Percentiles rank a stretch among this genome's conserved stretches.
Conservation (phyloP, 2,113 vertebrate genomes). For the Ochotona princeps region DNA sequence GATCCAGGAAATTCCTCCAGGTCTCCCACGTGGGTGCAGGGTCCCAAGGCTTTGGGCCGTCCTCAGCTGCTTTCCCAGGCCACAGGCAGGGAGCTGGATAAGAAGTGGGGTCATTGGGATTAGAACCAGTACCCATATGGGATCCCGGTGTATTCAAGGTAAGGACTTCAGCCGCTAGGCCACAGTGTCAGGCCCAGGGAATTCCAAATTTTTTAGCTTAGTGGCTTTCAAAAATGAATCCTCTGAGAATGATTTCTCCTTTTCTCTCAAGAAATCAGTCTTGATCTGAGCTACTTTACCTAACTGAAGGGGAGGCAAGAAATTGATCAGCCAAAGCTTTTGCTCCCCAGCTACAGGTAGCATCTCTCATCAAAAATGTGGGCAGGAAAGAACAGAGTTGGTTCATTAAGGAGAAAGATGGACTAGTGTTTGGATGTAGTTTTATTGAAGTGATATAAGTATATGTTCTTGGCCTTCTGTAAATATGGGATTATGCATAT, state of each 20-base stretch:
- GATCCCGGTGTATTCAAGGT: too few relatives aligned
- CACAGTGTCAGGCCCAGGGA: too few relatives aligned
- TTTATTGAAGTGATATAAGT: not conserved
- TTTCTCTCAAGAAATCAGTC: not conserved
- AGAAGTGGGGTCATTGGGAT: too few relatives aligned
- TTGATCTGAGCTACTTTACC: not conserved
- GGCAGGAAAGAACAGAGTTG: not conserved
- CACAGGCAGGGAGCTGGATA: too few relatives aligned
- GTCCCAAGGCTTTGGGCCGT: too few relatives aligned
- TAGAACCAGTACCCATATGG: too few relatives aligned
- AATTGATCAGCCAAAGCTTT: not conserved
- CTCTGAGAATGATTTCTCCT: not conserved
- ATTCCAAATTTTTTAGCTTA: not conserved
- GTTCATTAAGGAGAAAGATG: not conserved
- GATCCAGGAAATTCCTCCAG: too few relatives aligned
- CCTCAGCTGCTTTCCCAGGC: too few relatives aligned
- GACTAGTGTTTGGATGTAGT: not conserved
- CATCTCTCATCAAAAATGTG: not conserved
- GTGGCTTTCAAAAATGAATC: not conserved
- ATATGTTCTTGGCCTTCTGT: not conserved
- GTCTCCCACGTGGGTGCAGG: too few relatives aligned
- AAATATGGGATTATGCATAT: not conserved
- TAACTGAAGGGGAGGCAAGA: not conserved
- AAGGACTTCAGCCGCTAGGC: too few relatives aligned
- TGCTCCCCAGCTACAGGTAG: fast-evolving